Conservation (phyloP, 2,888 invertebrate genomes). For the Euplagia quadripunctaria region DNA sequence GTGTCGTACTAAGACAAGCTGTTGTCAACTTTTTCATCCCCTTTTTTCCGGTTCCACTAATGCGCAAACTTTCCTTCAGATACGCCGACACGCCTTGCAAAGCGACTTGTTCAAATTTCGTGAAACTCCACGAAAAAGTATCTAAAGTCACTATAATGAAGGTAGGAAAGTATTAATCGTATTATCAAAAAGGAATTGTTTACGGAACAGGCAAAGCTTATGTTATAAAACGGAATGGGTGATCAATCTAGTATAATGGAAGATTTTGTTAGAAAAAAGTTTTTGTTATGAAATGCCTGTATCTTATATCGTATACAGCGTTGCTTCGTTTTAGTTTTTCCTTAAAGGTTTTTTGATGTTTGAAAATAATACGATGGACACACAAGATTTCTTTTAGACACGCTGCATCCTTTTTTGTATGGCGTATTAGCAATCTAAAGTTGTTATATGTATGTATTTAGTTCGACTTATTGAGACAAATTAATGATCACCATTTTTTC, state of each 20-base stretch:
- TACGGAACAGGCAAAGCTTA: not conserved
- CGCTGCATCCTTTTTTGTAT: too few species aligned
- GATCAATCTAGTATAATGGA: not conserved
- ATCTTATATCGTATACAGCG: too few species aligned
- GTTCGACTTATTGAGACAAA: too few species aligned
- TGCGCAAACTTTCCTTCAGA: conserved; percentile 71
- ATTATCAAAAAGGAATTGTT: conserved; percentile 28
- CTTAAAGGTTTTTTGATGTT: too few species aligned
- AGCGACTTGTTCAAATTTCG: conserved; percentile 64
- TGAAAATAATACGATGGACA: too few species aligned
- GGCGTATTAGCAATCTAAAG: too few species aligned
- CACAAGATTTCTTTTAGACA: too few species aligned
- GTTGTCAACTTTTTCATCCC: conserved; percentile 74
- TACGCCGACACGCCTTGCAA: conserved; percentile 57
- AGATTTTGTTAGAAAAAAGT: too few species aligned
- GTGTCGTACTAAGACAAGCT: conserved; percentile 61
- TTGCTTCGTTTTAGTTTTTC: too few species aligned
- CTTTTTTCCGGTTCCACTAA: conserved; percentile 74
- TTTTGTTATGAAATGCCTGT: too few species aligned
- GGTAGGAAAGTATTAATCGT: conserved; percentile 19
- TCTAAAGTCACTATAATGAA: conserved; percentile 44
- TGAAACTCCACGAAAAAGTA: conserved; percentile 59
- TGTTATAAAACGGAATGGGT: not conserved
- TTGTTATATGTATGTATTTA: too few species aligned
- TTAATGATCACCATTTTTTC: too few species aligned